Percentiles rank a stretch among this genome's conserved stretches.
Conservation (phyloP, 2,888 invertebrate genomes). For the Melanchra persicariae region DNA sequence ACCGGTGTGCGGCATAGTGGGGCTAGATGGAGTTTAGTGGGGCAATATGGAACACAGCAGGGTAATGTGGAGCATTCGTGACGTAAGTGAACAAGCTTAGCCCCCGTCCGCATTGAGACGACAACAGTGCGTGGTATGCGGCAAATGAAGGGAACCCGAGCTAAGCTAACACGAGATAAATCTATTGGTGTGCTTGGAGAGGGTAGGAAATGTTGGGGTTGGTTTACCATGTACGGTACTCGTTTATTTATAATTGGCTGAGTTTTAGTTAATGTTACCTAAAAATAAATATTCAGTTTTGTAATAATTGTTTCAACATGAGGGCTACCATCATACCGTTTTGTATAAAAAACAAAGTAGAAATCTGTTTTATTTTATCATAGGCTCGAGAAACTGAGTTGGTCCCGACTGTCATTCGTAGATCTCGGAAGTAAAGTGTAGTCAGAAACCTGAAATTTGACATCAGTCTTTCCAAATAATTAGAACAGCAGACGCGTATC, state of each 20-base stretch:
- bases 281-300: no score
- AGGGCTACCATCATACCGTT: no score
- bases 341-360: no score
- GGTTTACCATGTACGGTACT: neutral
- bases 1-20: conserved; percentile 2
- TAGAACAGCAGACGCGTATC: no score
- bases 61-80: conserved; percentile 2
- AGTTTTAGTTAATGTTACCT: no score
- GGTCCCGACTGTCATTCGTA: no score
- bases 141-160: conserved; percentile 24
- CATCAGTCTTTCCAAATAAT: no score
- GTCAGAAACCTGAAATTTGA: no score
- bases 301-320: no score
- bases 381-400: no score
- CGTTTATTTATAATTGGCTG: neutral
- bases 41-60: neutral
- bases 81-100: conserved; percentile 6
- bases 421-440: no score
- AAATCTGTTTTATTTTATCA: no score
- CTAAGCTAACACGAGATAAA: conserved; percentile 30
- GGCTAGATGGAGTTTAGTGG: neutral
- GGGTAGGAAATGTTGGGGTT: neutral
- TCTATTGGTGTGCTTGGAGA: conserved; percentile 30
- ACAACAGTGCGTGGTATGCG: conserved; percentile 37
- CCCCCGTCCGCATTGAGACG: conserved; percentile 28